phyloP scores from a whole-genome alignment of 2,797 vertebrate species.

The Saguinus oedipus region DNA sequence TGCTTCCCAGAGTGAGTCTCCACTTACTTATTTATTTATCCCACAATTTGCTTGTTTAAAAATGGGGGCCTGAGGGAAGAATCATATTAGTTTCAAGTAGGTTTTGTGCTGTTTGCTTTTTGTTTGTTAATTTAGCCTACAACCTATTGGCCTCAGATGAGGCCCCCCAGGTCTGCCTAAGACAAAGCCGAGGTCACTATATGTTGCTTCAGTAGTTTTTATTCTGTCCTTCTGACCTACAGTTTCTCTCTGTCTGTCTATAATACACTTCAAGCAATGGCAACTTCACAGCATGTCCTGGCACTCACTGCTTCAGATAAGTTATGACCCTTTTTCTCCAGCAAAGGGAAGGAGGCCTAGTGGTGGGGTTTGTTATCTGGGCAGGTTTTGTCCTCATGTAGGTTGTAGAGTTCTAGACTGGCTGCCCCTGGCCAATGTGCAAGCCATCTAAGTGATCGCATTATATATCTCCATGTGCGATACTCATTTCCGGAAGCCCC shows the following conservation, averaged over 20 bases:
- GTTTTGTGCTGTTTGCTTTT: constrained; percentile 45
- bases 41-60: background rate
- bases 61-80: background rate
- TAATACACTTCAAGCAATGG: background rate
- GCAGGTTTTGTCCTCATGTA: background rate
- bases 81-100: background rate
- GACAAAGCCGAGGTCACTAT: background rate
- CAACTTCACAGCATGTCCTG: background rate
- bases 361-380: background rate
- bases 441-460: too few relatives aligned
- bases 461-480: background rate
- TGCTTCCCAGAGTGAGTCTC: constrained; percentile 87
- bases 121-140: background rate
- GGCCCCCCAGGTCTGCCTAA: background rate
- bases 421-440: background rate
- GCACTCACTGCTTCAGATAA: background rate
- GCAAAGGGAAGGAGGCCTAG: background rate
- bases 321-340: background rate
- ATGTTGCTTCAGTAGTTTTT: background rate
- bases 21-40: constrained; percentile 33
- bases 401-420: background rate
- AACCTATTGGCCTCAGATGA: constrained; percentile 10
- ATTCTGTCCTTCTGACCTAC: background rate
- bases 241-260: background rate
- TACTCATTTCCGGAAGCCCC: background rate